Evolutionary conservation across 2,888 invertebrate species (phyloP), one percentile per base, ranked within the genome.

Genomic region (Neoitamus cyanurus): DNA sequence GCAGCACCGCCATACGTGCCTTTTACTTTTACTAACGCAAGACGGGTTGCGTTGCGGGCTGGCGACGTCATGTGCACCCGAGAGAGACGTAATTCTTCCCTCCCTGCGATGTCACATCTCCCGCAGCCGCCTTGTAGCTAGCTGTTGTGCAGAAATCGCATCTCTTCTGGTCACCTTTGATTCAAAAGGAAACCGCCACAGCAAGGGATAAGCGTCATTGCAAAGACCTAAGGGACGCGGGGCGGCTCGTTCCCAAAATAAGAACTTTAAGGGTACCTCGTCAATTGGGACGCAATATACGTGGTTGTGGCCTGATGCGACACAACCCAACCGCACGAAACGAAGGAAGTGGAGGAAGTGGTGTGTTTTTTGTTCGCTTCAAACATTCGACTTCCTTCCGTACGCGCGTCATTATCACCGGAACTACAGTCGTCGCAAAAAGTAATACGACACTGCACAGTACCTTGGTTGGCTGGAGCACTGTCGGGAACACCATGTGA

Each of bases 401-500:
- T 58, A 80, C 48, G 58, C 48, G 78, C 78, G 37, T 58, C 58
- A 80, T 80, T 80, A 80, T 80, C 78, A 80, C 78, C 78, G 78
- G 78, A 80, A 80, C 78, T 80, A 80, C 58, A 80, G 58, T 30
- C 78, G 34, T 80, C 78, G 78, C 78, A 80, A 80, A 80, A 80
- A 80, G 78, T 58, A 80, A 80, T 34, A 48, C 11, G 78, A 80
- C 78, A 80, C 78, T 80, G n/a, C n/a, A n/a, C n/a, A 9, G 78
- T 28, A 58, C 78, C 58, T 58, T 58, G 9, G 58, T 58, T 58
- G 58, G 58, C 58, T 58, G 58, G 25, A 20, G 58, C 58, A 15
- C 15, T 7, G 58, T 58, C 25, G 31, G 78, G 70, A 31, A 25
- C 15, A 7, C 58, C 58, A 80, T 80, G 48, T 34, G 78, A 34